Base-by-base conservation (phyloP, 2,888 invertebrate genomes). In the Microchrysa polita region DNA sequence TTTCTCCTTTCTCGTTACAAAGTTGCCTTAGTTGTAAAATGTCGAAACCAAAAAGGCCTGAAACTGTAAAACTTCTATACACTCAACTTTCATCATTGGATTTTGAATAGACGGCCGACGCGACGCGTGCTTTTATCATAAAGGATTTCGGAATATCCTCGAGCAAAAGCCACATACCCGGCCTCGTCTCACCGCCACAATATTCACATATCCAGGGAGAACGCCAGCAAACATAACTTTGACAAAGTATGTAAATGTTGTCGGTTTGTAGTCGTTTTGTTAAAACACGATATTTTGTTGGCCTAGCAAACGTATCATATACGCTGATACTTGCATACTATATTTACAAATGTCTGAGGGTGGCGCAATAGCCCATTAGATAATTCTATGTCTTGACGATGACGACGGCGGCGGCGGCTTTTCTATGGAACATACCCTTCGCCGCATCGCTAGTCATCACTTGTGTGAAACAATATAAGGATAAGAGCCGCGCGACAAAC, bases 321-420 rank as follows among this genome's bases (percentile, higher is more conserved):
- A 53, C n/a, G 12, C 18, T 20, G 55, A 55, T n/a, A 55, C 20
- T 55, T 5, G 18, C n/a, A n/a, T 55, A 10, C 22, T 18, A 20
- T 16, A n/a, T n/a, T n/a, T n/a, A n/a, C n/a, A n/a, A n/a, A n/a
- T n/a, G 22, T n/a, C 7, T 2, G 18, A 55, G 2, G 55, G 40
- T 34, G 22, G 20, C 42, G 22, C 65, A 48, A 65, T 65, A 48
- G 22, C 48, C 65, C 65, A 65, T 65, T 44, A 65, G 22, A 65
- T 48, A 65, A 65, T 65, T 65, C 44, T 22, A n/a, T n/a, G 48
- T 44, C 23, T 22, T 65, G 44, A 65, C 34, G n/a, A n/a, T n/a
- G n/a, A n/a, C n/a, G n/a, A n/a, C n/a, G n/a, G n/a, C n/a, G n/a
- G n/a, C n/a, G n/a, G n/a, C n/a, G 10, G 34, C 42, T n/a, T 61